Evolutionary conservation across 2,797 vertebrate genomes (phyloP).

Genomic region (Dermochelys coriacea): DNA sequence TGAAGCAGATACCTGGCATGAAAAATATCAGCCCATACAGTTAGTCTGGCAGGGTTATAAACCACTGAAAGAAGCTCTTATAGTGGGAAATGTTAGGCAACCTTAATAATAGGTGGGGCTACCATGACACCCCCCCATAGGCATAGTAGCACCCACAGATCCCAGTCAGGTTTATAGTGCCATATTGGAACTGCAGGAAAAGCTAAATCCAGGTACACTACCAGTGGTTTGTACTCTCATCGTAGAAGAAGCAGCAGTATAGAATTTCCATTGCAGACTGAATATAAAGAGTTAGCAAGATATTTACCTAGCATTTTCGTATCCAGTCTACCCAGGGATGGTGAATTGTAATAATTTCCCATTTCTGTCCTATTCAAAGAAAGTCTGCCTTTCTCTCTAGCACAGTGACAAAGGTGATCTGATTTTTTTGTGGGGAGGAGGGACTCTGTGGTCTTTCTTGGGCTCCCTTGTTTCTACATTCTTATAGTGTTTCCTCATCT

Average conservation of each 20-base stretch:
- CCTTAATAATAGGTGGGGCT: neutral
- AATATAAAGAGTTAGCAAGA: rapidly evolving
- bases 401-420: neutral
- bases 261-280: neutral
- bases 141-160: neutral
- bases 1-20: neutral
- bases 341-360: rapidly evolving
- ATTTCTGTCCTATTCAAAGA: neutral
- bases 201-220: neutral
- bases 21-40: neutral
- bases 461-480: neutral
- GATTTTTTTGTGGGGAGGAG: rapidly evolving
- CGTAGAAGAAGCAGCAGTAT: neutral
- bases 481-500: neutral
- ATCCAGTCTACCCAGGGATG: neutral
- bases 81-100: neutral
- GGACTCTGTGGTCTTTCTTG: rapidly evolving
- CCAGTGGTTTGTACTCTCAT: rapidly evolving
- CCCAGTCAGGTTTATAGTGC: neutral
- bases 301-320: rapidly evolving
- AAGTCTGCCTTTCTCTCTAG: no score
- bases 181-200: neutral
- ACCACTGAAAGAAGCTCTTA: neutral
- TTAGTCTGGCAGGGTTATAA: neutral
- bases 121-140: neutral